These are phyloP conservation scores for Melanotaenia pygmaea DNA, from an alignment of 2,797 vertebrate genomes.

Conservation along the genomic window DNA sequence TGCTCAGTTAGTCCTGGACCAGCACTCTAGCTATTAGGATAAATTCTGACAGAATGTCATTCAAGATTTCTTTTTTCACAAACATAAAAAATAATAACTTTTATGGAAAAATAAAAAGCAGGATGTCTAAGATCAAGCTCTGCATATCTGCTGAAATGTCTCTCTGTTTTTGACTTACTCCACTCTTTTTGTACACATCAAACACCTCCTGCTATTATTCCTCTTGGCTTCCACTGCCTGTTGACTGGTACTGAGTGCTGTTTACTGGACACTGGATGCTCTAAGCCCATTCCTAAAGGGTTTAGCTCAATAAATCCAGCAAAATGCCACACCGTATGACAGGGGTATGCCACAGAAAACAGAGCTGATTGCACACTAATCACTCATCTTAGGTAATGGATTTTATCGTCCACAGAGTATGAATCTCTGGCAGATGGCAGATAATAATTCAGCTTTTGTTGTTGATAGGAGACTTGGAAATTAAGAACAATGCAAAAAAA, in stretches of 20 bases:
- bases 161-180: neutral
- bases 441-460: slow-evolving; percentile 47
- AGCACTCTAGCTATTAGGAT: slow-evolving; percentile 2
- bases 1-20: neutral
- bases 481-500: slow-evolving; percentile 26
- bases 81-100: neutral
- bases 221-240: neutral
- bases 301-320: slow-evolving; percentile 29
- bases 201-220: neutral
- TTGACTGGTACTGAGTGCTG: slow-evolving; percentile 1
- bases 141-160: neutral
- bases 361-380: slow-evolving; percentile 47
- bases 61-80: neutral
- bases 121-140: neutral
- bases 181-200: neutral
- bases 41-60: slow-evolving; percentile 1
- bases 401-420: slow-evolving; percentile 43
- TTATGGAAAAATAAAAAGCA: neutral
- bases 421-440: slow-evolving; percentile 66
- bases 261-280: slow-evolving; percentile 20
- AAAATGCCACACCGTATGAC: slow-evolving; percentile 4
- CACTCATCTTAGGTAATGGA: slow-evolving; percentile 56
- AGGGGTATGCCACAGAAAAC: slow-evolving; percentile 1
- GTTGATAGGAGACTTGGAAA: slow-evolving; percentile 62
- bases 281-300: slow-evolving; percentile 14